Percentiles rank a stretch among this genome's conserved stretches.
phyloP scores from a whole-genome alignment of 2,888 invertebrate species.

The Agelastica alni region DNA sequence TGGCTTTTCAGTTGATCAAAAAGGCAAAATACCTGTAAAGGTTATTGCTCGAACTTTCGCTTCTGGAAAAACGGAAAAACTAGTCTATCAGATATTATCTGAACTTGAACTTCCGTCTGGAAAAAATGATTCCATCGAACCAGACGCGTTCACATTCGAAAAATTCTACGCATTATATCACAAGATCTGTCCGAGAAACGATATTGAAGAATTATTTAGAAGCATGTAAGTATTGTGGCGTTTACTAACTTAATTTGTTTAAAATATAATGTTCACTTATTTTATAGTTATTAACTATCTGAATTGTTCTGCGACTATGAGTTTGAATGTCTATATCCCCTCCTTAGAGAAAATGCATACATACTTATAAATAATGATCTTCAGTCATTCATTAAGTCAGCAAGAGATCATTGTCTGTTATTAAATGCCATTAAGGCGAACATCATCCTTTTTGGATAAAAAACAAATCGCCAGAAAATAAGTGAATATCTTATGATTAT shows the following conservation, averaged over 20 bases:
- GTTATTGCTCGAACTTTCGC: constrained; percentile 97
- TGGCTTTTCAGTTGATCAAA: constrained; percentile 89
- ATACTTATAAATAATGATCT: no score
- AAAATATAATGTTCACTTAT: not conserved
- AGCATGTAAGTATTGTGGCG: constrained; percentile 77
- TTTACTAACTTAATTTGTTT: no score
- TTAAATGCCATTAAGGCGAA: no score
- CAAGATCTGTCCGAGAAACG: constrained; percentile 98
- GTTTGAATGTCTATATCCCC: no score
- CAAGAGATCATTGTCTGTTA: no score
- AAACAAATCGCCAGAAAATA: no score
- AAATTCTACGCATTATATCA: constrained; percentile 98
- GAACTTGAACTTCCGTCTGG: constrained; percentile 93
- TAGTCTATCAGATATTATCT: constrained; percentile 94
- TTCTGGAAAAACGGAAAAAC: constrained; percentile 98
- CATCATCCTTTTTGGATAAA: no score
- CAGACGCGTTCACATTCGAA: constrained; percentile 94
- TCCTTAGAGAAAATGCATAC: no score
- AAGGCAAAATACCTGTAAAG: constrained; percentile 95
- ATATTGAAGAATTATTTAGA: constrained; percentile 96
- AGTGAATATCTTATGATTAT: no score
- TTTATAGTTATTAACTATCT: not conserved
- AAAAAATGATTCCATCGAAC: constrained; percentile 95
- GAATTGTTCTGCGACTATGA: not conserved
- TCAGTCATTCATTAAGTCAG: no score